Evolutionary conservation across 2,797 vertebrate species (phyloP).

Genomic region (Spondyliosoma cantharus): DNA sequence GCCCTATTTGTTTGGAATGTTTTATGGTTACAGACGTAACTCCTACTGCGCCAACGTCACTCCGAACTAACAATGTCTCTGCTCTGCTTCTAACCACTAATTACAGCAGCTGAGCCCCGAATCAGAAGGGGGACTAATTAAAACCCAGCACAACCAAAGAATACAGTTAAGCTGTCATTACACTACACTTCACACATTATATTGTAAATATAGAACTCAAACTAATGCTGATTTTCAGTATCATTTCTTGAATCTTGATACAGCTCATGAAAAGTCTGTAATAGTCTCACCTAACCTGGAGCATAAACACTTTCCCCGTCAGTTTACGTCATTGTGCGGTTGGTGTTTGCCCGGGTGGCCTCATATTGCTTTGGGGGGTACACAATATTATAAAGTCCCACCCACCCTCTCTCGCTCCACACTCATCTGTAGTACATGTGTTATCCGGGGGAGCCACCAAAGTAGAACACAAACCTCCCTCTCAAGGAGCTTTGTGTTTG

Average conservation of each 20-base stretch:
- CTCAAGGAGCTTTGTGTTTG: constrained; percentile 52
- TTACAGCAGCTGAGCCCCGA: constrained; percentile 52
- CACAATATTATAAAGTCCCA: constrained; percentile 56
- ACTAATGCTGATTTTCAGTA: constrained; percentile 22
- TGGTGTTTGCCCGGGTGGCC: constrained; percentile 74
- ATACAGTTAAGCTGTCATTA: constrained; percentile 45
- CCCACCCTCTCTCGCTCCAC: constrained; percentile 42
- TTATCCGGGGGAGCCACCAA: constrained; percentile 74
- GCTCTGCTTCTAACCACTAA: constrained; percentile 63
- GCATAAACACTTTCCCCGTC: constrained; percentile 9
- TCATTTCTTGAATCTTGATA: no score
- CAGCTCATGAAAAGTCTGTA: constrained; percentile 7
- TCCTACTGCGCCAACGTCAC: constrained; percentile 46
- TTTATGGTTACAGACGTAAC: constrained; percentile 69
- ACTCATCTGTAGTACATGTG: constrained; percentile 78
- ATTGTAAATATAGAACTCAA: constrained; percentile 45
- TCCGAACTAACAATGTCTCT: constrained; percentile 61
- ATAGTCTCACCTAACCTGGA: constrained; percentile 22
- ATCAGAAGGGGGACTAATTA: constrained; percentile 69
- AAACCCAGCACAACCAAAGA: constrained; percentile 54
- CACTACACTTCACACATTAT: constrained; percentile 39
- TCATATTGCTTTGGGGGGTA: constrained; percentile 56
- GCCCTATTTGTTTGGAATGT: constrained; percentile 69
- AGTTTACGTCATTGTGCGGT: constrained; percentile 54
- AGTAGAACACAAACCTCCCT: constrained; percentile 72